A percentile compares a stretch with the other conserved stretches of the same genome.
Evolutionary conservation across 2,888 invertebrate genomes (phyloP).

Genomic region (Nemoura dubitans): DNA sequence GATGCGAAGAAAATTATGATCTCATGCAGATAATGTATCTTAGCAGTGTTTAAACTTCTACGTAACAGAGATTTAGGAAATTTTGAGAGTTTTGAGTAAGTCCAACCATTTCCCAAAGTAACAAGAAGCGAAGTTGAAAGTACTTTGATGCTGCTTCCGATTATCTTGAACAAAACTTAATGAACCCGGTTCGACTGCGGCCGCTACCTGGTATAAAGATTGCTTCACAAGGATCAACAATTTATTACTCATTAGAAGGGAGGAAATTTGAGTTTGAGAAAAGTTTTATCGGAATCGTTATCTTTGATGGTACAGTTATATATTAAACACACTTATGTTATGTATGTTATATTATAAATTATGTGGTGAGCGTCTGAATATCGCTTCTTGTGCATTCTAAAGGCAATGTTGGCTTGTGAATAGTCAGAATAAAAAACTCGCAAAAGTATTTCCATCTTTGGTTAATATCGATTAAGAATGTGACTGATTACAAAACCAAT

Average conservation of each 20-base stretch:
- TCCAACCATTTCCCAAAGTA: neutral
- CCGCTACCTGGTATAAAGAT: neutral
- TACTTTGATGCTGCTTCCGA: constrained; percentile 7
- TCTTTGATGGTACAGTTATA: neutral
- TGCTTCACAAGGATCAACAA: constrained; percentile 3
- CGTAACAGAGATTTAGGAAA: neutral
- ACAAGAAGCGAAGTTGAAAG: constrained; percentile 4
- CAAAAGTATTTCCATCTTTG: no score
- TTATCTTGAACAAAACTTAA: neutral
- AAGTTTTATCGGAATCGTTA: neutral
- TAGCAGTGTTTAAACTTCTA: neutral
- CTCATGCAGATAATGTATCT: constrained; percentile 12
- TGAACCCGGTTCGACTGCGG: neutral
- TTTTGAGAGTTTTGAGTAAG: neutral
- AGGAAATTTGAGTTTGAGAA: neutral
- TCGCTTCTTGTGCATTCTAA: no score
- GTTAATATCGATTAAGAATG: neutral
- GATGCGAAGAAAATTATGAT: neutral
- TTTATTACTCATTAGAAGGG: neutral
- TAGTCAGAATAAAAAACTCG: no score
- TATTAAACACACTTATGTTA: no score
- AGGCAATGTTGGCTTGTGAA: no score
- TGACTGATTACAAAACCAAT: constrained; percentile 7
- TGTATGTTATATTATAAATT: no score
- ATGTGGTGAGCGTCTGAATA: no score